Evolutionary conservation across 92 coral and sea anemone species (phyloP).

Genomic region (Heteractis magnifica): DNA sequence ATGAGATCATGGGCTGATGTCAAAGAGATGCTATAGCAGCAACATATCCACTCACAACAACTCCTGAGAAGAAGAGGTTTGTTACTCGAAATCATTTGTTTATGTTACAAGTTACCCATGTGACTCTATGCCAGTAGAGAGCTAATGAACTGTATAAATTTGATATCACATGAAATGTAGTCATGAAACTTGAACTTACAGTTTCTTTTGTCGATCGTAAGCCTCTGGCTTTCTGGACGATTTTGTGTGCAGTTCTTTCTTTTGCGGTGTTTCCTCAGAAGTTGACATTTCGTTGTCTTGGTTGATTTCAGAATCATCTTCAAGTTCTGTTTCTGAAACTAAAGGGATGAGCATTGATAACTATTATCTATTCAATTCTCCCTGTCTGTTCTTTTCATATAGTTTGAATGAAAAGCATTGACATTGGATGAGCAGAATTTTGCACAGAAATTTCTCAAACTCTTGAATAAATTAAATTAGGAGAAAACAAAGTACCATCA

Average conservation of each 20-base stretch:
- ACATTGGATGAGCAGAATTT: too few species aligned
- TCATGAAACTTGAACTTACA: slow-evolving; percentile 32
- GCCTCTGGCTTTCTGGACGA: slow-evolving; percentile 34
- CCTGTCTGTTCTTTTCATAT: not conserved
- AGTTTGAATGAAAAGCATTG: not conserved
- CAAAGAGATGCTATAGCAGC: too few species aligned
- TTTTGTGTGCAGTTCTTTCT: slow-evolving; percentile 16
- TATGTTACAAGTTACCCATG: too few species aligned
- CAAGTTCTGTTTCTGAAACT: slow-evolving; percentile 2
- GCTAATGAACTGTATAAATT: too few species aligned
- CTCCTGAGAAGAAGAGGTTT: too few species aligned
- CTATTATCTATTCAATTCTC: not conserved
- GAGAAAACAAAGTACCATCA: too few species aligned
- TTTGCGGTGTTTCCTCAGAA: slow-evolving; percentile 21
- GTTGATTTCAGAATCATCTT: slow-evolving; percentile 51
- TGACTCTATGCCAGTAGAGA: too few species aligned
- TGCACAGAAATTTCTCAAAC: too few species aligned
- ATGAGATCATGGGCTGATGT: too few species aligned
- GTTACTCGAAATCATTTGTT: too few species aligned
- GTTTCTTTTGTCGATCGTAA: slow-evolving; percentile 51
- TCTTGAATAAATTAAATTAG: too few species aligned
- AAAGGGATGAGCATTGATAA: not conserved
- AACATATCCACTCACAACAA: too few species aligned
- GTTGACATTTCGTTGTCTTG: slow-evolving; percentile 24
- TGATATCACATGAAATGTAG: not conserved